Conservation (phyloP, 2,888 invertebrate genomes). For the Tethea ocularis region DNA sequence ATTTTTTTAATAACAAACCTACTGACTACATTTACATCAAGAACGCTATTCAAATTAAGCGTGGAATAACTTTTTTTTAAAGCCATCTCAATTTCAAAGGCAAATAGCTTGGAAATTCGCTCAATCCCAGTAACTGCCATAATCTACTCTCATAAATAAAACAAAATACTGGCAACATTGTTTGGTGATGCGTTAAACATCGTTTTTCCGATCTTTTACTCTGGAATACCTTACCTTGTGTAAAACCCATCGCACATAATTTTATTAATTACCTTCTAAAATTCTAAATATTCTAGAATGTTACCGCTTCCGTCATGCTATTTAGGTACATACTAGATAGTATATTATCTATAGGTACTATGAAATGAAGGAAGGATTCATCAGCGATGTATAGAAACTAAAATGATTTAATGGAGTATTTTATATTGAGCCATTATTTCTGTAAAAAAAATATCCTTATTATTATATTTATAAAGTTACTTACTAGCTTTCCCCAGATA, state of each 20-base stretch:
- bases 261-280: background rate
- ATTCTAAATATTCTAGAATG: too few relatives aligned
- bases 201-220: conserved; percentile 2
- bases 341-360: too few relatives aligned
- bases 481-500: too few relatives aligned
- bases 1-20: conserved; percentile 9
- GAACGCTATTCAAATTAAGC: background rate
- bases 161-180: background rate
- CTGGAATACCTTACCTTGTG: too few relatives aligned
- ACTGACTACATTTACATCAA: conserved; percentile 5
- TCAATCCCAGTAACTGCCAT: conserved; percentile 2
- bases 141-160: conserved; percentile 6
- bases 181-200: background rate
- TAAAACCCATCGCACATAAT: background rate
- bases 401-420: too few relatives aligned
- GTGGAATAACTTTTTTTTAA: background rate
- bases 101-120: conserved; percentile 3
- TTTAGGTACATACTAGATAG: too few relatives aligned
- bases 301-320: too few relatives aligned
- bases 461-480: too few relatives aligned
- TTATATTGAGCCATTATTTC: too few relatives aligned
- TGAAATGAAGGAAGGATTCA: too few relatives aligned
- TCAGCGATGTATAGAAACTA: too few relatives aligned
- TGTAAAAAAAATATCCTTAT: too few relatives aligned
- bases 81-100: conserved; percentile 7